Evolutionary conservation across 30 jellyfish, hydroid and myxozoan species (phyloP).

Genomic region (Aurelia aurita): DNA sequence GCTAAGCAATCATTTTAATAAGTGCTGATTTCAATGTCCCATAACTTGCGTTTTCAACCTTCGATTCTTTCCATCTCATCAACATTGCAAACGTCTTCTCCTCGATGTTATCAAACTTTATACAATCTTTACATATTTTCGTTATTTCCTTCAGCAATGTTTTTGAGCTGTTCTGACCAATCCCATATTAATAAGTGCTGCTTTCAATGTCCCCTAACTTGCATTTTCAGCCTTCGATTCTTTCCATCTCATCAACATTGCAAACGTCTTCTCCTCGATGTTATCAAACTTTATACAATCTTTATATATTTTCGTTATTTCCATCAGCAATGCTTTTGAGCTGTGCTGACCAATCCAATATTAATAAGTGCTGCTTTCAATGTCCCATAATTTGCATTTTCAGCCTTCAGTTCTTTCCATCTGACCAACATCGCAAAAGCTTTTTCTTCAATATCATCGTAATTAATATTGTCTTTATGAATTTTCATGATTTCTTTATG

Average conservation of each 20-base stretch:
- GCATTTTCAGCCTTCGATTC: slow-evolving; percentile 62
- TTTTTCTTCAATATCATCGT: slow-evolving; percentile 90
- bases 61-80: slow-evolving; percentile 81
- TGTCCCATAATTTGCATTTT: slow-evolving; percentile 30
- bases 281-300: slow-evolving; percentile 68
- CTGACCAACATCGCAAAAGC: slow-evolving; percentile 87
- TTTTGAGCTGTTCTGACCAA: too few relatives aligned
- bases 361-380: slow-evolving; percentile 53
- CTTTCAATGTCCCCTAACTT: slow-evolving; percentile 11
- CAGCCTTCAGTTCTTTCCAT: slow-evolving; percentile 78
- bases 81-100: slow-evolving; percentile 93
- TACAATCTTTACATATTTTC: slow-evolving; percentile 79
- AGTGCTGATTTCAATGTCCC: slow-evolving; percentile 52
- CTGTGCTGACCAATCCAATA: slow-evolving; percentile 70
- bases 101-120: slow-evolving; percentile 84
- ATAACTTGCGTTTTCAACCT: slow-evolving; percentile 32
- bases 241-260: slow-evolving; percentile 85
- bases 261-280: slow-evolving; percentile 80
- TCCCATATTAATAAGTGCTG: slow-evolving; percentile 46
- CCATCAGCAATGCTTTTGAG: slow-evolving; percentile 69
- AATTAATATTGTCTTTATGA: slow-evolving; percentile 85
- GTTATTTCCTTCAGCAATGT: slow-evolving; percentile 41
- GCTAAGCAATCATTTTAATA: not conserved
- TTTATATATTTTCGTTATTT: too few relatives aligned
- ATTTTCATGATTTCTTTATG: slow-evolving; percentile 63